Conservation (phyloP, 2,888 invertebrate species). For the Lordiphosa fenestrarum region DNA sequence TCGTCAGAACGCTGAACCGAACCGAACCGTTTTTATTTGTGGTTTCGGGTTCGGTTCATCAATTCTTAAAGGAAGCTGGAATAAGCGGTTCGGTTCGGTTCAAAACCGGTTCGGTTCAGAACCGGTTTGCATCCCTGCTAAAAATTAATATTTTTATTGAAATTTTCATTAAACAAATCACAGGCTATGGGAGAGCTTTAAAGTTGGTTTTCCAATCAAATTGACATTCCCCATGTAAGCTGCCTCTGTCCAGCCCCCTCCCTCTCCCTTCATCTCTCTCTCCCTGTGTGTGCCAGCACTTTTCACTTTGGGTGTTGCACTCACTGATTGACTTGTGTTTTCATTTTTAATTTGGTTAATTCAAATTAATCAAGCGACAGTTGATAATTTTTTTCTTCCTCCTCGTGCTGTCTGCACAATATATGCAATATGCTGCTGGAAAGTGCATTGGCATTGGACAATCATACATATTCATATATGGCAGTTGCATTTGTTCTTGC, state of each 20-base stretch:
- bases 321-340: constrained; percentile 76
- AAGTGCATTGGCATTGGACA: constrained; percentile 56
- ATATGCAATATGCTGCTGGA: constrained; percentile 31
- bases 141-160: no score
- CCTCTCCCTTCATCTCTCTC: neutral
- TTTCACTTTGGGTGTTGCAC: constrained; percentile 57
- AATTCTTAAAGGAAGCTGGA: no score
- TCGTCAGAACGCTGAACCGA: no score
- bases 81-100: no score
- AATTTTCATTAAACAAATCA: no score
- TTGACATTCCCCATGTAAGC: neutral
- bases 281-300: neutral
- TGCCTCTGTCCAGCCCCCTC: neutral
- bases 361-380: constrained; percentile 79
- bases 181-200: no score
- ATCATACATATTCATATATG: constrained; percentile 10
- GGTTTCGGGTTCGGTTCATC: no score
- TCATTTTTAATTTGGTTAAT: constrained; percentile 79
- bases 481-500: neutral
- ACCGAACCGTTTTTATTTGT: no score
- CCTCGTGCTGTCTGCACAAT: constrained; percentile 17
- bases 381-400: constrained; percentile 65
- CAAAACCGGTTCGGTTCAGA: no score
- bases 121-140: no score
- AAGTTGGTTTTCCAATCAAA: no score